These are phyloP conservation scores for Cheilosia variabilis DNA, from an alignment of 2,888 invertebrate genomes.

Conservation along the genomic window DNA sequence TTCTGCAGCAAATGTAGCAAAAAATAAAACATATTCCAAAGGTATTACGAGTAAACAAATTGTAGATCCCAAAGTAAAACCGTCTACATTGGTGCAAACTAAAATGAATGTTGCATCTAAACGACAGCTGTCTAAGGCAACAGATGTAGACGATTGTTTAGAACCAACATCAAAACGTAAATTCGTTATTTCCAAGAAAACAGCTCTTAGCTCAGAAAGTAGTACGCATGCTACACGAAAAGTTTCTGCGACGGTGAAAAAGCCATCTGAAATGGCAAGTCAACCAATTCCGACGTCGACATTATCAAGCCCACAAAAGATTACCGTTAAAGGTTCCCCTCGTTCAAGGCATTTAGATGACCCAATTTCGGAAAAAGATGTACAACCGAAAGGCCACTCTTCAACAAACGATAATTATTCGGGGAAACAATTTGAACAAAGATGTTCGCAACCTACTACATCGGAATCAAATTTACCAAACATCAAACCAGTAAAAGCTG, in stretches of 20 bases:
- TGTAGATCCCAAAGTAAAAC: not conserved
- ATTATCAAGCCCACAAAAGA: not conserved
- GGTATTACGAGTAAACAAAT: slow-evolving; percentile 9
- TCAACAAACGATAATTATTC: too few relatives aligned
- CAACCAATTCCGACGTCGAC: not conserved
- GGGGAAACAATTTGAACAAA: not conserved
- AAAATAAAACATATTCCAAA: not conserved
- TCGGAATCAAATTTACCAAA: not conserved
- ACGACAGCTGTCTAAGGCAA: not conserved
- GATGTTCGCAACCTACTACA: not conserved
- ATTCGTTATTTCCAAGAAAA: slow-evolving; percentile 17
- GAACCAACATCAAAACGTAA: not conserved
- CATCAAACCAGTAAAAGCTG: not conserved
- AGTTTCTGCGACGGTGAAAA: not conserved
- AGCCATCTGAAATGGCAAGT: not conserved
- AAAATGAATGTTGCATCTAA: not conserved
- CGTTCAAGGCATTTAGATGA: not conserved
- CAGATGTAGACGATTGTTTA: not conserved
- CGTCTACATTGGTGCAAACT: not conserved
- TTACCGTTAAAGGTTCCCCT: not conserved
- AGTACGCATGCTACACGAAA: not conserved
- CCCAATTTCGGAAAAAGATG: not conserved
- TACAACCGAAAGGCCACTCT: too few relatives aligned
- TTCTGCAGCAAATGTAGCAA: slow-evolving; percentile 17
- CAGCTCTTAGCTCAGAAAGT: not conserved